A percentile compares a stretch with the other conserved stretches of the same genome.
These are phyloP conservation scores for Agriotes lineatus DNA, from an alignment of 2,888 invertebrate genomes.

Conservation along the genomic window DNA sequence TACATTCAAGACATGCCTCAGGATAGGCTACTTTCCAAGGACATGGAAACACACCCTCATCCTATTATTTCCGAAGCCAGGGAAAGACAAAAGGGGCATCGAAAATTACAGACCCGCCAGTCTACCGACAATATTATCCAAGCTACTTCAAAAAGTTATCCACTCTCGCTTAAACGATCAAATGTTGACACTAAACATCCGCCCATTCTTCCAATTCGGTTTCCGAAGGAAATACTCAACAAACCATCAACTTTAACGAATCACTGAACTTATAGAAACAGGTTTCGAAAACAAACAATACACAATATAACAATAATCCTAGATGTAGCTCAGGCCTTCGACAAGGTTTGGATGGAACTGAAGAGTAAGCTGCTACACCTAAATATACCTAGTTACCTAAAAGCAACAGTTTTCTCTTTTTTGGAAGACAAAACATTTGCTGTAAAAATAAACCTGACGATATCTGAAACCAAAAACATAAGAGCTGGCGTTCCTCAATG, in stretches of 20 bases:
- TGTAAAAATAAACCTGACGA: background rate
- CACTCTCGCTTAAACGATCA: background rate
- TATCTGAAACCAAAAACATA: background rate
- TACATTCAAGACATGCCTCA: conserved; percentile 12
- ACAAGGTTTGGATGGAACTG: conserved; percentile 13
- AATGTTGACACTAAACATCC: background rate
- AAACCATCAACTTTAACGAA: conserved; percentile 14
- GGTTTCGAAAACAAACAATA: conserved; percentile 19
- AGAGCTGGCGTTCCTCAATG: background rate
- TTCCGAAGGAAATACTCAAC: conserved; percentile 13
- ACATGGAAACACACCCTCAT: conserved; percentile 14
- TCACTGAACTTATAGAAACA: conserved; percentile 1
- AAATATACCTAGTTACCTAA: background rate
- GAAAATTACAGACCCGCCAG: background rate
- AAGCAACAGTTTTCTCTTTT: conserved; percentile 46
- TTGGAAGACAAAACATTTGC: conserved; percentile 27
- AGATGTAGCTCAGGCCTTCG: conserved; percentile 3
- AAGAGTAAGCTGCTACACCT: background rate
- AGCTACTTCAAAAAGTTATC: conserved; percentile 3
- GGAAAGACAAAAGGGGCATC: conserved; percentile 5
- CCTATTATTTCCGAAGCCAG: background rate
- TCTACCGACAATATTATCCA: background rate
- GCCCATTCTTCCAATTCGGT: conserved; percentile 7
- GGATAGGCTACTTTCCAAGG: background rate
- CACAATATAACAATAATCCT: conserved; percentile 7